Percentiles rank a stretch among this genome's conserved stretches.
phyloP scores from a whole-genome alignment of 2,797 vertebrate genomes.

The Bucorvus abyssinicus region DNA sequence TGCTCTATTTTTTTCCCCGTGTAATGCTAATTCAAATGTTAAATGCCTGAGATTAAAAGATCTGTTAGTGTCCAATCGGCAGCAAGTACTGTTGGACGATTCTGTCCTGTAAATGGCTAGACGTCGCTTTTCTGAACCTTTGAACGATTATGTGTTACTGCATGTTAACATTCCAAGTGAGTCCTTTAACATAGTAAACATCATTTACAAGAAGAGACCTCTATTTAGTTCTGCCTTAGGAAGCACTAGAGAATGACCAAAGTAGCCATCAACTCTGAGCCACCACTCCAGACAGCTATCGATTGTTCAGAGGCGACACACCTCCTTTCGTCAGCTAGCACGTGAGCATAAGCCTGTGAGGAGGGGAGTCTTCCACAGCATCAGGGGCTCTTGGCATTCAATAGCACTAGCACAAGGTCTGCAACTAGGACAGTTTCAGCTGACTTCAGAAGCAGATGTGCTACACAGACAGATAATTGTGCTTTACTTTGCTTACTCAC shows the following conservation, averaged over 20 bases:
- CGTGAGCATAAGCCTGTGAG: accelerated
- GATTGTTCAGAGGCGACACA: not conserved
- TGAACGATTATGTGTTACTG: not conserved
- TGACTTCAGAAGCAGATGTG: not conserved
- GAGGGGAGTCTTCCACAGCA: not conserved
- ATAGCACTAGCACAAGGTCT: not conserved
- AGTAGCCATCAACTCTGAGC: not conserved
- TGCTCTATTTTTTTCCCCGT: not conserved
- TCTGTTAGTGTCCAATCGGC: not conserved
- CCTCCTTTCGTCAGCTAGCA: not conserved
- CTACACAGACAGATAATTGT: not conserved
- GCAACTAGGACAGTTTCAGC: not conserved
- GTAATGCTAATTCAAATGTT: not conserved
- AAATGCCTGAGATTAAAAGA: not conserved
- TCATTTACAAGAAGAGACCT: not conserved
- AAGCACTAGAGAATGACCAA: not conserved
- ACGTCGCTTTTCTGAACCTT: not conserved
- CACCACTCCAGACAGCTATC: not conserved
- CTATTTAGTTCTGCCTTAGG: not conserved
- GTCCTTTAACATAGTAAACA: not conserved
- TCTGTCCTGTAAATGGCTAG: not conserved
- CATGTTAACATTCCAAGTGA: not conserved
- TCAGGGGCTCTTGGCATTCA: accelerated
- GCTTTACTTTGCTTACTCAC: not conserved
- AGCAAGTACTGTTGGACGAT: not conserved